phyloP scores from a whole-genome alignment of 2,113 vertebrate genomes.

The Numida meleagris region DNA sequence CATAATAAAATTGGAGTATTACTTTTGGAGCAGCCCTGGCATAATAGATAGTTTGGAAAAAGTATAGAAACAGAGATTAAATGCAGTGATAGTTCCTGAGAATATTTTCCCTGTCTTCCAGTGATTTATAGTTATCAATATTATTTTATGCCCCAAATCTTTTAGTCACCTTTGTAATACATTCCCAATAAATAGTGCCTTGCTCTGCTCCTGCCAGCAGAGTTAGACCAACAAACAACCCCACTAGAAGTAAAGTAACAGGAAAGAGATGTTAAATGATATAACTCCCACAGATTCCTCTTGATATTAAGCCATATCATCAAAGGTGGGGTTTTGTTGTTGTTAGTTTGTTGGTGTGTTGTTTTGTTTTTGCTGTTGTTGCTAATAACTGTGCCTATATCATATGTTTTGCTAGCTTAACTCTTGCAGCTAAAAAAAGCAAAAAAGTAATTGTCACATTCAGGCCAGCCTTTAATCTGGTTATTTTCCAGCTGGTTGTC shows the following conservation, averaged over 20 bases:
- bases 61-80: background rate
- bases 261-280: background rate
- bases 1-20: too few species aligned
- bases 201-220: background rate
- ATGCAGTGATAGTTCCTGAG: accelerated
- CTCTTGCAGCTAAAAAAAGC: background rate
- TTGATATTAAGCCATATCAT: background rate
- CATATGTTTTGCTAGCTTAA: background rate
- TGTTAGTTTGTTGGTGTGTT: background rate
- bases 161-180: background rate
- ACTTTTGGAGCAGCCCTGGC: background rate
- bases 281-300: background rate
- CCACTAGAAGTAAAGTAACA: background rate
- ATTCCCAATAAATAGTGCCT: background rate
- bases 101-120: background rate
- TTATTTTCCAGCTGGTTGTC: background rate
- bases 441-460: background rate
- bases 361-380: background rate
- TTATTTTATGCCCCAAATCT: background rate
- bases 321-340: background rate
- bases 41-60: background rate
- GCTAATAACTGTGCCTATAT: background rate
- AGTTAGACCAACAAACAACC: background rate
- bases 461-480: background rate
- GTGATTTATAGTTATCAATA: background rate